Conservation (phyloP, 1,140 invertebrate species). For the Drosophila paulistorum region DNA sequence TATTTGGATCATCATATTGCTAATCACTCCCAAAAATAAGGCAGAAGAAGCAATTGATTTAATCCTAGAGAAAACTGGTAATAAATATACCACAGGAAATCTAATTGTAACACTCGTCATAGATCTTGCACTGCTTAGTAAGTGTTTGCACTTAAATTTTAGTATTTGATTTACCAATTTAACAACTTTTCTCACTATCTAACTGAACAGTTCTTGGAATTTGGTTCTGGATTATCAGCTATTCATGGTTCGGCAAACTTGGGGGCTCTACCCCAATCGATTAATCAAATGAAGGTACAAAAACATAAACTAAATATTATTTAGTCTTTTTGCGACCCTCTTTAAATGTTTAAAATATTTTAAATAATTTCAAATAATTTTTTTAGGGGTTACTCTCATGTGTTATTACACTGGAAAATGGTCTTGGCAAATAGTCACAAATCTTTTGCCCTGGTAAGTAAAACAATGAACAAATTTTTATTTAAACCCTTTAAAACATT, state of each 20-base stretch:
- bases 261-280: slow-evolving; percentile 6
- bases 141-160: background rate
- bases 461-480: background rate
- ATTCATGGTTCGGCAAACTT: slow-evolving; percentile 29
- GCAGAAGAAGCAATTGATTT: background rate
- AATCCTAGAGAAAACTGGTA: background rate
- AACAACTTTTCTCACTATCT: background rate
- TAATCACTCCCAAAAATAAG: background rate
- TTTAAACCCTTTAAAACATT: too few species aligned
- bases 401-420: background rate
- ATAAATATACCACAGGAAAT: background rate
- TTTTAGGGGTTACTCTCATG: background rate
- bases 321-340: too few species aligned
- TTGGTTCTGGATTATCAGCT: slow-evolving; percentile 40
- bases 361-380: too few species aligned
- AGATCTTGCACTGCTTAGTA: slow-evolving; percentile 2
- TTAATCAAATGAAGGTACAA: slow-evolving; percentile 1
- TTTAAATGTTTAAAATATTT: too few species aligned
- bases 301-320: too few species aligned
- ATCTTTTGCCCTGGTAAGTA: background rate
- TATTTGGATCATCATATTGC: background rate
- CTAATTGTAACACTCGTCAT: background rate
- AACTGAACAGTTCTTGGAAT: slow-evolving; percentile 19
- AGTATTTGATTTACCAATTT: background rate
- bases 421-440: background rate